phyloP scores from a whole-genome alignment of 2,797 vertebrate genomes.

The Xenentodon cancila region DNA sequence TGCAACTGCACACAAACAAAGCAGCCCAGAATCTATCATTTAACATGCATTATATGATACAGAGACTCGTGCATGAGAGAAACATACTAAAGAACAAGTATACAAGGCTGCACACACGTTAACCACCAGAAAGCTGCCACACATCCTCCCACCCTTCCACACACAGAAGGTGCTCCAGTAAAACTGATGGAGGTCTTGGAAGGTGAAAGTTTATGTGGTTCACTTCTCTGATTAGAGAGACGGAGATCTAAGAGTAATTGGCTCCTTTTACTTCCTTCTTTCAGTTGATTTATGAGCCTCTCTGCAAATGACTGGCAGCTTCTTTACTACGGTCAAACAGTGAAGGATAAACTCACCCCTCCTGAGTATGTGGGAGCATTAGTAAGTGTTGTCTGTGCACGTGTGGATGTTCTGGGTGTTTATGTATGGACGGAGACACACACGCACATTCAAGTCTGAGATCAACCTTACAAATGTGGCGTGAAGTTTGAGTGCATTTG shows the following conservation, averaged over 20 bases:
- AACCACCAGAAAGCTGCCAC: neutral
- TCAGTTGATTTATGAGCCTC: conserved; percentile 74
- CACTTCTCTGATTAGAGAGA: conserved; percentile 79
- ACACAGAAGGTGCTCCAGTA: neutral
- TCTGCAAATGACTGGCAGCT: conserved; percentile 76
- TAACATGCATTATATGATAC: conserved; percentile 17
- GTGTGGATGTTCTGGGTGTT: conserved; percentile 21
- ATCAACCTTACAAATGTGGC: conserved; percentile 89
- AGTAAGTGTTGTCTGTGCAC: neutral
- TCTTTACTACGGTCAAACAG: conserved; percentile 78
- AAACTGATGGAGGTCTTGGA: conserved; percentile 68
- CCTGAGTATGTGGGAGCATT: conserved; percentile 23
- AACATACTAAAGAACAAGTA: conserved; percentile 5
- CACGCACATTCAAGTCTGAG: conserved; percentile 82
- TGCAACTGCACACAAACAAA: neutral
- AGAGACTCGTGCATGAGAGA: conserved; percentile 8
- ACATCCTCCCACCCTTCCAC: neutral
- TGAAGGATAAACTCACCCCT: conserved; percentile 68
- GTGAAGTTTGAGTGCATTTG: conserved; percentile 89
- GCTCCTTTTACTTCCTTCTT: conserved; percentile 73
- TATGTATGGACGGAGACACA: neutral
- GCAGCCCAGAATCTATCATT: no score
- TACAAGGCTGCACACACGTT: neutral
- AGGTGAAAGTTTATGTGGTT: conserved; percentile 84
- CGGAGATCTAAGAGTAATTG: conserved; percentile 81